Evolutionary conservation across 2,797 vertebrate genomes (phyloP), one percentile per base, ranked within the genome.

Genomic region (Onychomys torridus): DNA sequence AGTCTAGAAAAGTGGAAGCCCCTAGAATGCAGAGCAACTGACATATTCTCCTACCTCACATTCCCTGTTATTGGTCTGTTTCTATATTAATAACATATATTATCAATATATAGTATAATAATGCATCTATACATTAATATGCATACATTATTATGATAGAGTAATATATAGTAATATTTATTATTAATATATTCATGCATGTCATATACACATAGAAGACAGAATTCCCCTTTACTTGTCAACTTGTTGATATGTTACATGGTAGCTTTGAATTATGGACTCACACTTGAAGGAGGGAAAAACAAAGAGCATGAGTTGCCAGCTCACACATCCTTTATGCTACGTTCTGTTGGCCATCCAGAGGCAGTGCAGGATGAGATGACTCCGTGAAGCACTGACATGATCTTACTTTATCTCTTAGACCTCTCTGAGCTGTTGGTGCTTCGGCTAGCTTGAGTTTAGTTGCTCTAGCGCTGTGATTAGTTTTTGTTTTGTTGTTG

Each of bases 191-290:
- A 46, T 84, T 5, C 10, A n/a, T 23, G 49, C 23, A 6, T 23
- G 25, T 67, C 43, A 25, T 43, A 32, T 34, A 67, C 43, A 9
- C 49, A 67, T 93, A 55, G 23, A 49, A 93, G 89, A 87, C 37
- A 94, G 77, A 94, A 97, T 85, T 40, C 71, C 27, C 77, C 97
- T 96, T 79, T 77, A 49, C 59, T 94, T 97, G 46, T 43, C 76
- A 96, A 2, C 78, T 88, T 93, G 81, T 93, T 97, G 89, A 17
- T 29, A 49, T 95, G 78, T 94, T 93, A 92, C 82, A 69, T 40
- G 85, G 7, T 52, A 23, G 11, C 86, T 97, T 63, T 96, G 76
- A 97, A 81, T 96, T 25, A 97, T 29, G 40, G 96, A 11, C 40
- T 97, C 77, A 49, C 76, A 69, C 11, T 95, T 93, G 79, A 88